Conservation (phyloP, 1,140 invertebrate genomes). For the Macrocentrus cingulum region DNA sequence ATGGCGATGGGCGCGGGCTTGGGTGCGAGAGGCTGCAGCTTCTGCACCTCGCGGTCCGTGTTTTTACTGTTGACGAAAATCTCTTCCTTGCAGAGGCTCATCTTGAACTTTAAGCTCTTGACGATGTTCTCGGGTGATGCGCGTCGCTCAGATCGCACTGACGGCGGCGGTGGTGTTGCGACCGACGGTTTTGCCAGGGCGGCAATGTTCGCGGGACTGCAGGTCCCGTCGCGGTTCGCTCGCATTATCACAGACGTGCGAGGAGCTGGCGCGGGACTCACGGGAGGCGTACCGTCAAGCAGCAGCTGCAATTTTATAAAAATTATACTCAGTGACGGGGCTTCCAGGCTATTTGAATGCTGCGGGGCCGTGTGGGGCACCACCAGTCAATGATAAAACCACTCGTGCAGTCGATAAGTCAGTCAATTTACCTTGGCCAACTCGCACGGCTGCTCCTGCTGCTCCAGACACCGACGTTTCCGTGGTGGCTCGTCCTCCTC, state of each 20-base stretch:
- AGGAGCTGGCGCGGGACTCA: constrained; percentile 51
- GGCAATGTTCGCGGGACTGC: constrained; percentile 58
- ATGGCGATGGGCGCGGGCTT: constrained; percentile 47
- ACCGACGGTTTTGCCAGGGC: not conserved
- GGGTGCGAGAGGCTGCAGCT: constrained; percentile 49
- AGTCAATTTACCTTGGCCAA: constrained; percentile 49
- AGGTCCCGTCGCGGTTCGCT: constrained; percentile 74
- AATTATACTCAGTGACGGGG: not conserved
- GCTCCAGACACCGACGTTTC: constrained; percentile 42
- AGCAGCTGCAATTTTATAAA: constrained; percentile 48
- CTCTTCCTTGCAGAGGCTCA: constrained; percentile 67
- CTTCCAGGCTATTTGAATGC: constrained; percentile 4
- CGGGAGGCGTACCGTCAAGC: constrained; percentile 56
- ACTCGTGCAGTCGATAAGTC: constrained; percentile 7
- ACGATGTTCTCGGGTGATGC: constrained; percentile 65
- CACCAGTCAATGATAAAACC: too few species aligned
- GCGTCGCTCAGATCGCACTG: constrained; percentile 1
- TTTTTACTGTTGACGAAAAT: constrained; percentile 64
- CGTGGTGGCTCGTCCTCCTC: constrained; percentile 57
- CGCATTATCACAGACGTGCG: constrained; percentile 75
- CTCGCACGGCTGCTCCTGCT: constrained; percentile 42
- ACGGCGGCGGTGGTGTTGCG: constrained; percentile 23
- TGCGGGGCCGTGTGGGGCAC: too few species aligned
- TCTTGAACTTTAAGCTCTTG: constrained; percentile 77
- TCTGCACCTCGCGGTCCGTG: constrained; percentile 55